Percentiles rank a stretch among this genome's conserved stretches.
Conservation (phyloP, 2,113 vertebrate genomes). For the Pantherophis guttatus region DNA sequence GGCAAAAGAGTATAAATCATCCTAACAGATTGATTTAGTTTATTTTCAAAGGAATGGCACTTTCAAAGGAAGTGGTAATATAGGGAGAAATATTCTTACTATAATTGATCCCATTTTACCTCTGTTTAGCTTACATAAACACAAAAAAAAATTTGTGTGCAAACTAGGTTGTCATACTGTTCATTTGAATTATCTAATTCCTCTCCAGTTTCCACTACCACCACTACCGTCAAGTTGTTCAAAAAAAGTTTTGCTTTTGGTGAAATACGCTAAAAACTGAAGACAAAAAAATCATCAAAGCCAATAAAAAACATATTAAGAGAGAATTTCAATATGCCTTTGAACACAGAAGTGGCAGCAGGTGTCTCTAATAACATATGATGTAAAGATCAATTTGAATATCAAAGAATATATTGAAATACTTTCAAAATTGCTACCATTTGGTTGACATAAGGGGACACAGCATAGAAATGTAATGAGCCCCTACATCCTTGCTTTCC, state of each 20-base stretch:
- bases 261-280: conserved; percentile 43
- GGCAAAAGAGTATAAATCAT: background rate
- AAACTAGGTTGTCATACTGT: conserved; percentile 32
- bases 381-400: conserved; percentile 62
- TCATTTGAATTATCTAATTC: conserved; percentile 41
- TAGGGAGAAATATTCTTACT: background rate
- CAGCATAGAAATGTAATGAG: background rate
- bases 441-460: conserved; percentile 47
- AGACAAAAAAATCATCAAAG: conserved; percentile 52
- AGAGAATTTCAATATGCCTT: conserved; percentile 44
- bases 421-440: conserved; percentile 59
- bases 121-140: background rate
- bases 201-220: background rate
- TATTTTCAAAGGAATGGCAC: background rate
- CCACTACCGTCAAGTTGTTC: background rate
- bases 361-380: conserved; percentile 60
- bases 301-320: conserved; percentile 50
- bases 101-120: background rate
- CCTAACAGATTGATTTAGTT: background rate
- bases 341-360: conserved; percentile 54
- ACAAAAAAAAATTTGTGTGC: background rate
- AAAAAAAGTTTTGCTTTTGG: conserved; percentile 52
- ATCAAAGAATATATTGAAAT: conserved; percentile 58
- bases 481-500: conserved; percentile 15
- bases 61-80: background rate